Evolutionary conservation across 2,888 invertebrate genomes (phyloP).

Genomic region (Cactoblastis cactorum): DNA sequence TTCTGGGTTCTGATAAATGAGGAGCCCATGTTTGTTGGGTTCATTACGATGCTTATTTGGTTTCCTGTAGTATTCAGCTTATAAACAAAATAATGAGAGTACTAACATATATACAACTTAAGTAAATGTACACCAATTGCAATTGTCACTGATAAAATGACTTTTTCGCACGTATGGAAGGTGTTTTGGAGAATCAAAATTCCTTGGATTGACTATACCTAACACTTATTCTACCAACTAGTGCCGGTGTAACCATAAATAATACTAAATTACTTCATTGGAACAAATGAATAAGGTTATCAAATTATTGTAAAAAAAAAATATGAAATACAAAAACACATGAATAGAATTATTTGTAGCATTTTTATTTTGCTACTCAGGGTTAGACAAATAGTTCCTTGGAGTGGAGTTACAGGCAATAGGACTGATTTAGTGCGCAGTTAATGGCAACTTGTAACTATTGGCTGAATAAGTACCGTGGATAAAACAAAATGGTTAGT

Average conservation of each 20-base stretch:
- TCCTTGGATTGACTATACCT: too few relatives aligned
- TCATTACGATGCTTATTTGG: slow-evolving; percentile 10
- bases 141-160: too few relatives aligned
- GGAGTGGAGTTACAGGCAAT: slow-evolving; percentile 11
- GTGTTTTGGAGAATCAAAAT: too few relatives aligned
- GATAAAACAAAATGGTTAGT: neutral
- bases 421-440: slow-evolving; percentile 12
- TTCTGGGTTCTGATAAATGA: slow-evolving; percentile 8
- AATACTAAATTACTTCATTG: too few relatives aligned
- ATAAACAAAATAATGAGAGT: neutral
- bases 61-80: slow-evolving; percentile 3
- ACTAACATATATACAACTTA: neutral
- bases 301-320: too few relatives aligned
- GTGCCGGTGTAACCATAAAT: too few relatives aligned
- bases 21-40: slow-evolving; percentile 1
- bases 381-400: slow-evolving; percentile 14
- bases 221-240: too few relatives aligned
- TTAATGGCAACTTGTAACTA: slow-evolving; percentile 11
- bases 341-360: neutral
- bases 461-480: slow-evolving; percentile 1
- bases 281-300: too few relatives aligned
- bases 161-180: too few relatives aligned
- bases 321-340: too few relatives aligned
- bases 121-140: too few relatives aligned
- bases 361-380: neutral